phyloP scores from a whole-genome alignment of 2,888 invertebrate genomes.

The Pyrrhosoma nymphula region DNA sequence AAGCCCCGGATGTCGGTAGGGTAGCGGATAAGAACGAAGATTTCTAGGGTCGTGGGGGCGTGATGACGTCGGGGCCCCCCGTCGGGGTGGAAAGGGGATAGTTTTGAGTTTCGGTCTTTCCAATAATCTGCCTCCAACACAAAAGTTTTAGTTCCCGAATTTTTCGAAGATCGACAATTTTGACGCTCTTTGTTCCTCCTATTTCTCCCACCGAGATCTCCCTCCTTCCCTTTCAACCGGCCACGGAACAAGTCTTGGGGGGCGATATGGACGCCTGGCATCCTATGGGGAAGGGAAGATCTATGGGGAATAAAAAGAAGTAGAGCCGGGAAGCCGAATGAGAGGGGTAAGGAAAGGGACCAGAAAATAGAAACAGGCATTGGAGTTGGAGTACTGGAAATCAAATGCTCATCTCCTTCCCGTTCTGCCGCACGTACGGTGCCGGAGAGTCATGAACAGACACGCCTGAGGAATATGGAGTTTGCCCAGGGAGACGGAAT shows the following conservation, averaged over 20 bases:
- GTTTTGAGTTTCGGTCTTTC: not conserved
- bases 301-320: too few species aligned
- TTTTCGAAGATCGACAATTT: not conserved
- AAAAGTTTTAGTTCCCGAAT: constrained; percentile 12
- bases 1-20: not conserved
- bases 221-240: not conserved
- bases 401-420: not conserved
- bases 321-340: not conserved
- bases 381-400: not conserved
- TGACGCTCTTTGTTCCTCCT: not conserved
- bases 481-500: not conserved
- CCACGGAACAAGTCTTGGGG: not conserved
- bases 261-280: not conserved
- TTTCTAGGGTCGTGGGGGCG: not conserved
- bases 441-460: not conserved
- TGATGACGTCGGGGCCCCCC: not conserved
- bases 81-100: not conserved
- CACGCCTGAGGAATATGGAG: not conserved
- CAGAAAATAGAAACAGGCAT: not conserved
- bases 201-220: not conserved
- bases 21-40: not conserved
- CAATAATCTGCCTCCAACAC: not conserved
- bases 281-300: not conserved
- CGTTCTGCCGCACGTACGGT: not conserved
- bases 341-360: not conserved